Percentiles rank a stretch among this genome's conserved stretches.
phyloP scores from a whole-genome alignment of 2,113 vertebrate genomes.

The Balaenoptera acutorostrata region DNA sequence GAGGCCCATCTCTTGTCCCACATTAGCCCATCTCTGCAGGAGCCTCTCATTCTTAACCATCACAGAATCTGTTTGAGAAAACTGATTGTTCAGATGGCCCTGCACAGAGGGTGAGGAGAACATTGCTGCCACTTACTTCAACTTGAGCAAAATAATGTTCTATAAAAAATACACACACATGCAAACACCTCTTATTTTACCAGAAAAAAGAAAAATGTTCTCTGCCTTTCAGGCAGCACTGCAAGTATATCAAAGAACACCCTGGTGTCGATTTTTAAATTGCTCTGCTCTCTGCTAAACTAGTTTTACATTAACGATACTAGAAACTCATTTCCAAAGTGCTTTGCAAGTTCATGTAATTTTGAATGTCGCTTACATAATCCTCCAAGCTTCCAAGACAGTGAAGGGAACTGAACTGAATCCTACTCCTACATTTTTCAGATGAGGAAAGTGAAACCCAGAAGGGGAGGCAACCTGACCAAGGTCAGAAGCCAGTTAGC shows the following conservation, averaged over 20 bases:
- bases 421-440: not conserved
- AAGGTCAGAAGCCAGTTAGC: not conserved
- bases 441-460: not conserved
- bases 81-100: not conserved
- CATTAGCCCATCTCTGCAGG: not conserved
- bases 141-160: not conserved
- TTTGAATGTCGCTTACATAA: not conserved
- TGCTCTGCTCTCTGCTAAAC: not conserved
- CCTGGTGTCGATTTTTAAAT: not conserved
- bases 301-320: not conserved
- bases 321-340: not conserved
- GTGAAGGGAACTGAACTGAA: not conserved
- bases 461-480: not conserved
- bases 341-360: not conserved
- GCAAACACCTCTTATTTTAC: not conserved
- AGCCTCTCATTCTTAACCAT: not conserved
- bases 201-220: not conserved
- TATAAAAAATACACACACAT: not conserved
- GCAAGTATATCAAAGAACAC: slow-evolving; percentile 22
- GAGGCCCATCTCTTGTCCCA: not conserved
- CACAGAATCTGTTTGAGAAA: not conserved
- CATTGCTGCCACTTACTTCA: not conserved
- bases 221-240: slow-evolving; percentile 6
- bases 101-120: not conserved
- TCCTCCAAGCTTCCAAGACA: not conserved